Evolutionary conservation across 2,888 invertebrate species (phyloP), one percentile per base, ranked within the genome.

Genomic region (Timema podura): DNA sequence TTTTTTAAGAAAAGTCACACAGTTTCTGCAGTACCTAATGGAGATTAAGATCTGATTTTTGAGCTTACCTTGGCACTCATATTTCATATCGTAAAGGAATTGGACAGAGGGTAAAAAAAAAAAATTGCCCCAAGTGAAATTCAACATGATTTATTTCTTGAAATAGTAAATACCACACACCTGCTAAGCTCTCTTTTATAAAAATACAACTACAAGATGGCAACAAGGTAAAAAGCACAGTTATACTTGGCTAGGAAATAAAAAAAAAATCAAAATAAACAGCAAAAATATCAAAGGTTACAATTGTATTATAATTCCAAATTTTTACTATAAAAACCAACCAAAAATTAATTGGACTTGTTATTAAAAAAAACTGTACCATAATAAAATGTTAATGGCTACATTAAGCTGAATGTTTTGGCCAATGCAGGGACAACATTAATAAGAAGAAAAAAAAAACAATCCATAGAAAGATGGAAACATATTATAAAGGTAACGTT

Each of bases 141-240:
- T 69, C 69, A 71, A 71, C 64, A 69, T 69, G 48, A 64, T 66
- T 71, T 70, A 70, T 70, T 70, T 46, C 47, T 70, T 70, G 64
- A 67, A 71, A 54, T 68, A 69, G 64, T 66, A 71, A 71, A 71
- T 66, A 68, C 71, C 71, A 71, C 71, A 70, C 75, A 76, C 75
- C 74, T 75, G 75, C 76, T 76, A 78, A 77, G 77, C 79, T 76
- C 75, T 75, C 78, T 75, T 76, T 79, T 80, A 80, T 80, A 81
- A 80, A 80, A 81, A 80, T 79, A 80, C 79, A 68, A 48, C 69
- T 69, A 71, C 66, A 69, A 67, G 71, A 68, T 69, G 67, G 67
- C 67, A 51, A 68, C 65, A 51, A 54, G 65, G 65, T 64, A 64
- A 16, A 61, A 61, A 61, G 61, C 54, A 67, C 67, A 67, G 46